Percentiles rank a stretch among this genome's conserved stretches.
Evolutionary conservation across 2,888 invertebrate genomes (phyloP).

Genomic region (Unio pictorum): DNA sequence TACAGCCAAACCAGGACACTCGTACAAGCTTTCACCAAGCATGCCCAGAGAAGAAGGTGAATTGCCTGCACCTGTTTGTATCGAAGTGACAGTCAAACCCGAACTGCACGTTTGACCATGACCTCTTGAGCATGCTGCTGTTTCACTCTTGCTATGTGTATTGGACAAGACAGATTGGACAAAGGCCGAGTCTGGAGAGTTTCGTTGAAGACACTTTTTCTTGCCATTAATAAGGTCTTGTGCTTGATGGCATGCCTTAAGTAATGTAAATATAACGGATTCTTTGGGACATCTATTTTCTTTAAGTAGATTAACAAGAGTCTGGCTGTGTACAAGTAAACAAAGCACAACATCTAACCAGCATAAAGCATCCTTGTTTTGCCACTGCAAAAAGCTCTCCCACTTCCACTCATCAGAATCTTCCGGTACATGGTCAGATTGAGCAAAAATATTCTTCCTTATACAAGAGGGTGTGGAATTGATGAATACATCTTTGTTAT

Average conservation of each 20-base stretch:
- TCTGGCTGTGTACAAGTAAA: conserved; percentile 56
- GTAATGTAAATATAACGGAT: conserved; percentile 48
- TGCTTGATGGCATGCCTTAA: conserved; percentile 57
- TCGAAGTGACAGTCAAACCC: not conserved
- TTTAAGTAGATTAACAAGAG: conserved; percentile 32
- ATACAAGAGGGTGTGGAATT: no score
- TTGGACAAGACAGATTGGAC: no score
- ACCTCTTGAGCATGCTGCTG: no score
- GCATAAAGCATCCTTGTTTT: conserved; percentile 66
- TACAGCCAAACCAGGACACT: conserved; percentile 16
- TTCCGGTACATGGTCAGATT: no score
- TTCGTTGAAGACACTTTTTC: not conserved
- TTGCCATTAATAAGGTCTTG: conserved; percentile 22
- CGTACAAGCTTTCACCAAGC: conserved; percentile 6
- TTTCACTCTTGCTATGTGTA: no score
- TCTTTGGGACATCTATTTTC: conserved; percentile 11
- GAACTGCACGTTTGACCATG: no score
- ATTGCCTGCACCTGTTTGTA: conserved; percentile 6
- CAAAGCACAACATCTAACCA: conserved; percentile 68
- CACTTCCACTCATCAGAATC: not conserved
- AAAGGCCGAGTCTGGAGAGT: no score
- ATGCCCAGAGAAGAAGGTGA: conserved; percentile 2
- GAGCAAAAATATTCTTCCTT: no score
- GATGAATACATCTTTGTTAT: no score
- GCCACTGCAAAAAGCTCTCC: conserved; percentile 60